phyloP scores from a whole-genome alignment of 2,888 invertebrate genomes.

The Uropetala carovei region DNA sequence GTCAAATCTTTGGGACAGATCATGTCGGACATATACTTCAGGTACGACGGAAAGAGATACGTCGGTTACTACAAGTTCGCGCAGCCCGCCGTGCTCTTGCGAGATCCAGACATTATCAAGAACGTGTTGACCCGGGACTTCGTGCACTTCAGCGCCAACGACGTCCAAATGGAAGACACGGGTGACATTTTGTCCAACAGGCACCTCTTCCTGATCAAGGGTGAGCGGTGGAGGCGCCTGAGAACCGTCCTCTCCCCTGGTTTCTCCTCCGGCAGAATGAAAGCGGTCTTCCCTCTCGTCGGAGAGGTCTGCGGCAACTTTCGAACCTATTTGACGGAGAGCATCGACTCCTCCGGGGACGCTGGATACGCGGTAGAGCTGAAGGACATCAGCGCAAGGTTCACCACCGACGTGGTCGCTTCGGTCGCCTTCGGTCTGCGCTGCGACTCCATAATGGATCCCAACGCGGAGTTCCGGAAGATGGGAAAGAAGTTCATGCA shows the following conservation, averaged over 20 bases:
- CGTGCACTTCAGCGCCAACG: conserved; percentile 81
- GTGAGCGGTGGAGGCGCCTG: conserved; percentile 80
- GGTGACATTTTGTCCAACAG: conserved; percentile 77
- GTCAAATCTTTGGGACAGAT: neutral
- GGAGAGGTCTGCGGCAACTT: conserved; percentile 77
- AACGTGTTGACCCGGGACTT: conserved; percentile 81
- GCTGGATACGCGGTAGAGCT: conserved; percentile 34
- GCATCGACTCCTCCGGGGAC: conserved; percentile 40
- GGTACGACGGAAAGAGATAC: conserved; percentile 28
- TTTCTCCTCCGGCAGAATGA: conserved; percentile 83
- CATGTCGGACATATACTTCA: neutral
- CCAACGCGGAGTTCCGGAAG: conserved; percentile 56
- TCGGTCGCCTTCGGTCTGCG: conserved; percentile 66
- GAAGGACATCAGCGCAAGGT: conserved; percentile 66
- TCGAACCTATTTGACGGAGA: conserved; percentile 66
- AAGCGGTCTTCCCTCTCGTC: conserved; percentile 80
- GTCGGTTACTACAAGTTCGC: conserved; percentile 66
- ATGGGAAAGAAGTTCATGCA: conserved; percentile 46
- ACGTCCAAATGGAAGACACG: conserved; percentile 79
- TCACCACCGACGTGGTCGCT: conserved; percentile 66
- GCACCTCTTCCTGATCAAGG: conserved; percentile 77
- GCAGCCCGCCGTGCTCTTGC: conserved; percentile 79
- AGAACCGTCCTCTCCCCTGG: conserved; percentile 82
- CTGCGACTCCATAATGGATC: conserved; percentile 62
- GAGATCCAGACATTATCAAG: conserved; percentile 79